These are phyloP conservation scores for Thalassoma bifasciatum DNA, from an alignment of 2,113 vertebrate species.

Conservation along the genomic window DNA sequence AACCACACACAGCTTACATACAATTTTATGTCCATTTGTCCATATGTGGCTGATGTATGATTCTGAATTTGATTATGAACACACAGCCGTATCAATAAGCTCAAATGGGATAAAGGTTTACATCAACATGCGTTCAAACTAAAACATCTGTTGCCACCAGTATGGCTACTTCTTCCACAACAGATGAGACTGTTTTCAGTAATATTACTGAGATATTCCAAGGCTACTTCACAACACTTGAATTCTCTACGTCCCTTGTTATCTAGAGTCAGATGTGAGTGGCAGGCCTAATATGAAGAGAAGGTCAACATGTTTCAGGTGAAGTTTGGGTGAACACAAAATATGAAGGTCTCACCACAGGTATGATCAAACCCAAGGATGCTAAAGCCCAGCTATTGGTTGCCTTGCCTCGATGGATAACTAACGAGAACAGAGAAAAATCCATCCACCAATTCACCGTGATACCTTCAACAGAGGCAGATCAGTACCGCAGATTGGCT, in stretches of 20 bases:
- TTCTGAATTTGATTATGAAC: too few relatives aligned
- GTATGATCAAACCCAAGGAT: conserved; percentile 63
- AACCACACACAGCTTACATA: too few relatives aligned
- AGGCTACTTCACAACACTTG: conserved; percentile 4
- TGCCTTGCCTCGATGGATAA: conserved; percentile 62
- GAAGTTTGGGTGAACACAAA: conserved; percentile 55
- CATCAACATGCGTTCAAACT: too few relatives aligned
- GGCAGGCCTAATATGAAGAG: conserved; percentile 16
- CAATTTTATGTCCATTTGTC: too few relatives aligned
- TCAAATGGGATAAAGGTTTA: too few relatives aligned
- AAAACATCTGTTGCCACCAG: neutral
- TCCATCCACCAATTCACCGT: conserved; percentile 70
- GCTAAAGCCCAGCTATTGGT: conserved; percentile 66
- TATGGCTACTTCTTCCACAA: conserved; percentile 6
- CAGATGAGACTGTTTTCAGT: neutral
- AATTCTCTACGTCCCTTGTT: conserved; percentile 15
- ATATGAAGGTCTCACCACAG: conserved; percentile 40
- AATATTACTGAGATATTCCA: conserved; percentile 13
- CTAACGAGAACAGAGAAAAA: conserved; percentile 81
- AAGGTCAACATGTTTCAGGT: conserved; percentile 14
- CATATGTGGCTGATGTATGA: too few relatives aligned
- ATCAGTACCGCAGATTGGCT: conserved; percentile 59
- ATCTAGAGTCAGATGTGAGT: conserved; percentile 27
- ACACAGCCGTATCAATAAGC: too few relatives aligned
- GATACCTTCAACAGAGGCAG: conserved; percentile 71